Evolutionary conservation across 2,113 vertebrate species (phyloP).

Genomic region (Ciconia maguari): DNA sequence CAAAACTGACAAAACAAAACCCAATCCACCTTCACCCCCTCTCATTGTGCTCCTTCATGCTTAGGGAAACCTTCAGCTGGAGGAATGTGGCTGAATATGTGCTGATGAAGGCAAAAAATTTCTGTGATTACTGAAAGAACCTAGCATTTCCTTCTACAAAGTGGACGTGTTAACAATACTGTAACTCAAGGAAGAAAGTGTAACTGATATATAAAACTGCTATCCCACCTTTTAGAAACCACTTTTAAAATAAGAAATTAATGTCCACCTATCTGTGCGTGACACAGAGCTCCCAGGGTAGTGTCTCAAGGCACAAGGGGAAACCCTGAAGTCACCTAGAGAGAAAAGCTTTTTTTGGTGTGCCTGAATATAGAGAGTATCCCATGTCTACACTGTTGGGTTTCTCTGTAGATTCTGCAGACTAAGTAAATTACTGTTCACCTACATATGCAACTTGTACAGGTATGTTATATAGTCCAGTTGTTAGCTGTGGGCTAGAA

Average conservation of each 20-base stretch:
- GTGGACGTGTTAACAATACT: neutral
- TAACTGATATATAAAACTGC: neutral
- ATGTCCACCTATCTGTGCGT: neutral
- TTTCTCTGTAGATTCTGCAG: neutral
- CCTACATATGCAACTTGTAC: rapidly evolving
- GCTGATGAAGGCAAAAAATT: neutral
- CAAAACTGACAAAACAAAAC: neutral
- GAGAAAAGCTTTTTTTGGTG: neutral
- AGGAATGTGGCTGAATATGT: neutral
- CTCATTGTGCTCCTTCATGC: neutral
- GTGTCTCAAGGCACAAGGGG: neutral
- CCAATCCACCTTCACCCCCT: neutral
- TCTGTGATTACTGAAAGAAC: neutral
- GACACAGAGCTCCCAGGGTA: neutral
- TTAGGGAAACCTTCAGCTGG: neutral
- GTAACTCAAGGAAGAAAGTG: neutral
- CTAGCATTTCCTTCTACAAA: neutral
- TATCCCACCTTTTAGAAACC: neutral
- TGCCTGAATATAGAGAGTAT: neutral
- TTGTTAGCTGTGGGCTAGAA: neutral
- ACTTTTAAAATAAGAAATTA: neutral
- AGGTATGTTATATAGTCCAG: too few relatives aligned
- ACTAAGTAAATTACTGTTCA: neutral
- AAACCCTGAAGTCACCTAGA: neutral
- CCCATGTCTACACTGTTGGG: neutral